Percentiles rank a stretch among this genome's conserved stretches.
Conservation (phyloP, 2,888 invertebrate genomes). For the Agapetus fuscipes region DNA sequence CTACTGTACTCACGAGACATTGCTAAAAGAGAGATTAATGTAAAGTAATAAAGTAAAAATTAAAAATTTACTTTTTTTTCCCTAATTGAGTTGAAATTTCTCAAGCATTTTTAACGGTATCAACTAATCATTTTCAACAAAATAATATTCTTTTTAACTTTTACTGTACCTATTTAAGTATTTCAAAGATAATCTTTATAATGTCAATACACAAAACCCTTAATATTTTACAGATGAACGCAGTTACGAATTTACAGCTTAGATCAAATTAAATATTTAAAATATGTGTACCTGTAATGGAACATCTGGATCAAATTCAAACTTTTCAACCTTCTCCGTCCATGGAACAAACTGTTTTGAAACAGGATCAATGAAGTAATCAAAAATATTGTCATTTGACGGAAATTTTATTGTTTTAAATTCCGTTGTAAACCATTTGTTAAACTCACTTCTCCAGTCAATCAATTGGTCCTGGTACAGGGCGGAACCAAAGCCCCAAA, state of each 20-base stretch:
- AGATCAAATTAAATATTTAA: too few relatives aligned
- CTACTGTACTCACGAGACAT: conserved; percentile 77
- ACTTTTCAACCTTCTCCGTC: conserved; percentile 69
- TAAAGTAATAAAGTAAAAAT: not conserved
- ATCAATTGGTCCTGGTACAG: conserved; percentile 84
- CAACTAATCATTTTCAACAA: not conserved
- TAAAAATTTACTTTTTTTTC: too few relatives aligned
- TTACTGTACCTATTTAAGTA: too few relatives aligned
- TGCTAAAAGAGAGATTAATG: conserved; percentile 45
- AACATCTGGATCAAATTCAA: conserved; percentile 77
- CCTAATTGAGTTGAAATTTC: too few relatives aligned
- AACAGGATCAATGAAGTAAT: conserved; percentile 80
- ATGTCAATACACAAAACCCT: too few relatives aligned
- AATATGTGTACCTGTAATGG: conserved; percentile 86
- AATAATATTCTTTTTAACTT: not conserved
- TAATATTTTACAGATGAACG: too few relatives aligned
- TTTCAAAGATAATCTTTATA: too few relatives aligned
- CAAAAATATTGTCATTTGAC: conserved; percentile 71
- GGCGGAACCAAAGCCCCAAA: conserved; percentile 92
- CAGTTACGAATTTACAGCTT: too few relatives aligned
- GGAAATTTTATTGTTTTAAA: conserved; percentile 90
- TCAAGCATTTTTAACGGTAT: too few relatives aligned
- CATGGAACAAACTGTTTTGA: conserved; percentile 80
- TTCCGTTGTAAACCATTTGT: conserved; percentile 90
- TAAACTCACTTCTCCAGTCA: conserved; percentile 90